Percentiles rank a stretch among this genome's conserved stretches.
Conservation (phyloP, 2,113 vertebrate genomes). For the Aleadryas rufinucha region DNA sequence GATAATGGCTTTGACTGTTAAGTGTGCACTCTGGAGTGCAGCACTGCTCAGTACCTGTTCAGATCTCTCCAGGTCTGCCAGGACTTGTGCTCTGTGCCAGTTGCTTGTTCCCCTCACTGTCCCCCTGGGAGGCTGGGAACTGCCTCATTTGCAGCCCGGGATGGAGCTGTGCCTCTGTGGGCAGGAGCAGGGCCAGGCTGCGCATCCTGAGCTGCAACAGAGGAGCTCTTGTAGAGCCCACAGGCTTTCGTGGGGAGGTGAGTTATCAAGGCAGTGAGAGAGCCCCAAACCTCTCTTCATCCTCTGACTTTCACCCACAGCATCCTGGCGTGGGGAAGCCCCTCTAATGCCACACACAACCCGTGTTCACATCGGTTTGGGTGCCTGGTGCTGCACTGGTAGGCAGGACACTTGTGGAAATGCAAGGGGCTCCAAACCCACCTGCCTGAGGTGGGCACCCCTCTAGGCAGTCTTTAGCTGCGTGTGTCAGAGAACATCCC, state of each 20-base stretch:
- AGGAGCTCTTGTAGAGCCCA: neutral
- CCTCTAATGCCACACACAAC: neutral
- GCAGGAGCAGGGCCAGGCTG: neutral
- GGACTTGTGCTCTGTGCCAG: neutral
- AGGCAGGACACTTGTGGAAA: neutral
- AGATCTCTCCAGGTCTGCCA: neutral
- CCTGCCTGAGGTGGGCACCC: neutral
- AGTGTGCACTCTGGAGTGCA: neutral
- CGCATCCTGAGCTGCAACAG: rapidly evolving
- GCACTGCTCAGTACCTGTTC: neutral
- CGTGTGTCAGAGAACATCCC: neutral
- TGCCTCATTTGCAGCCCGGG: neutral
- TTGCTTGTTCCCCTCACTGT: rapidly evolving
- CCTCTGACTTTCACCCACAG: neutral
- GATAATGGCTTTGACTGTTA: neutral
- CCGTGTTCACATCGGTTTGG: rapidly evolving
- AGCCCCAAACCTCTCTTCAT: neutral
- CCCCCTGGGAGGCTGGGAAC: neutral
- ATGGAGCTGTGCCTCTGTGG: neutral
- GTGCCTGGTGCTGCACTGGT: neutral
- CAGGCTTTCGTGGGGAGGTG: neutral
- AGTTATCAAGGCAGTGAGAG: neutral
- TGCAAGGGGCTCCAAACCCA: neutral
- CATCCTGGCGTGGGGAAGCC: no score
- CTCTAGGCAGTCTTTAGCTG: neutral